Evolutionary conservation across 2,888 invertebrate species (phyloP).

Genomic region (Folsomia manolachei): DNA sequence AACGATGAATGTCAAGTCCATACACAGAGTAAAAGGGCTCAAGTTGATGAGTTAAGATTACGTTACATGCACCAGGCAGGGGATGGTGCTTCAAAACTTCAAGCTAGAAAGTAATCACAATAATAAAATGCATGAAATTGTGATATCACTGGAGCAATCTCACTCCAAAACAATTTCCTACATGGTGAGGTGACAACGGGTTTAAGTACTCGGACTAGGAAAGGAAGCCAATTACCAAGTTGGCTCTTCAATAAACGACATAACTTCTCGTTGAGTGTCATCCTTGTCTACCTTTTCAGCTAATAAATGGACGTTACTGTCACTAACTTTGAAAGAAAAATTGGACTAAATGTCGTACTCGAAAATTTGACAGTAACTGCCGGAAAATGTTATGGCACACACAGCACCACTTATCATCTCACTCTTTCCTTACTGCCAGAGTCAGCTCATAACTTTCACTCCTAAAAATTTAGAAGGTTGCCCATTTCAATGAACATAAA

Average conservation of each 20-base stretch:
- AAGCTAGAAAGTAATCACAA: not conserved
- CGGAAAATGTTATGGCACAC: not conserved
- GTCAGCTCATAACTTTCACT: too few relatives aligned
- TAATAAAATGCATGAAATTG: not conserved
- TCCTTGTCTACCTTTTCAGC: not conserved
- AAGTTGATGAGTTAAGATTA: not conserved
- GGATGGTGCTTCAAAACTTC: too few relatives aligned
- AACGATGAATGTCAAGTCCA: slow-evolving; percentile 4
- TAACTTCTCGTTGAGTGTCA: slow-evolving; percentile 13
- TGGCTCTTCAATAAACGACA: slow-evolving; percentile 16
- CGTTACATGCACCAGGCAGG: not conserved
- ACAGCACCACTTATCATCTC: not conserved
- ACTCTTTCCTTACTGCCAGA: too few relatives aligned
- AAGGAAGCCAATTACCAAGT: slow-evolving; percentile 20
- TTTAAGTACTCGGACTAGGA: not conserved
- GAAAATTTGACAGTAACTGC: slow-evolving; percentile 14
- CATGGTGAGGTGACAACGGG: not conserved
- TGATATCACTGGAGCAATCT: not conserved
- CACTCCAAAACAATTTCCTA: not conserved
- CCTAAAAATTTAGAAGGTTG: too few relatives aligned
- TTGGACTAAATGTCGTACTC: slow-evolving; percentile 3
- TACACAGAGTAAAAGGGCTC: not conserved
- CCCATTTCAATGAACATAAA: too few relatives aligned
- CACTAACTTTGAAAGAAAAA: not conserved
- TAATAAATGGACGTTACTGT: slow-evolving; percentile 15